Conservation (phyloP, 2,797 vertebrate genomes). For the Danio tinwini region DNA sequence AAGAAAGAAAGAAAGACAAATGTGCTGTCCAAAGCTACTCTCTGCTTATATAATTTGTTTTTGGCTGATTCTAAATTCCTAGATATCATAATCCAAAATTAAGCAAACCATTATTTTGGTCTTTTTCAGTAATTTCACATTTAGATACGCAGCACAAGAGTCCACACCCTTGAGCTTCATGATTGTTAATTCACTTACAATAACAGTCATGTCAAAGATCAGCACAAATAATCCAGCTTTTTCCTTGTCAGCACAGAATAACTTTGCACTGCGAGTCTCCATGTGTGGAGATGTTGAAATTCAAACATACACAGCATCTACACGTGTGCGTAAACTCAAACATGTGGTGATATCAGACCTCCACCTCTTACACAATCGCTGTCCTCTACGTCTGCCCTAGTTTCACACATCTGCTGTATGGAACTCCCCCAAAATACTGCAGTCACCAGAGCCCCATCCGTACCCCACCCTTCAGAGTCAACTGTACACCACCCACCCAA, state of each 20-base stretch:
- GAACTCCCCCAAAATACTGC: conserved; percentile 64
- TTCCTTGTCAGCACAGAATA: background rate
- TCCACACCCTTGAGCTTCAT: no score
- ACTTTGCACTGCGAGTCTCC: conserved; percentile 1
- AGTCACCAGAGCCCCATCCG: conserved; percentile 51
- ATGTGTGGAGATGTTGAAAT: background rate
- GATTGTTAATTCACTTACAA: no score
- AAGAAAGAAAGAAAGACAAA: no score
- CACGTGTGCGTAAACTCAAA: conserved; percentile 49
- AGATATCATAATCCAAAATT: no score
- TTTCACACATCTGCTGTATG: conserved; percentile 70
- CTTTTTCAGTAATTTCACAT: no score
- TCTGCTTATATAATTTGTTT: no score
- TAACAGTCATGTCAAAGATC: background rate
- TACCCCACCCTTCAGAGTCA: conserved; percentile 48
- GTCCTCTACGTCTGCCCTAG: conserved; percentile 59
- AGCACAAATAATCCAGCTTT: background rate
- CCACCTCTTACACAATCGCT: conserved; percentile 64
- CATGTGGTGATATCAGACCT: conserved; percentile 60
- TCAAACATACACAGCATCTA: conserved; percentile 15
- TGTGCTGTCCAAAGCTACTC: no score
- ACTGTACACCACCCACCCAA: conserved; percentile 40
- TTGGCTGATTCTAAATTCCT: no score
- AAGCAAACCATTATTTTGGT: no score
- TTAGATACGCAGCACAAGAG: no score